Evolutionary conservation across 2,113 vertebrate species (phyloP).

Genomic region (Arvicanthis niloticus): DNA sequence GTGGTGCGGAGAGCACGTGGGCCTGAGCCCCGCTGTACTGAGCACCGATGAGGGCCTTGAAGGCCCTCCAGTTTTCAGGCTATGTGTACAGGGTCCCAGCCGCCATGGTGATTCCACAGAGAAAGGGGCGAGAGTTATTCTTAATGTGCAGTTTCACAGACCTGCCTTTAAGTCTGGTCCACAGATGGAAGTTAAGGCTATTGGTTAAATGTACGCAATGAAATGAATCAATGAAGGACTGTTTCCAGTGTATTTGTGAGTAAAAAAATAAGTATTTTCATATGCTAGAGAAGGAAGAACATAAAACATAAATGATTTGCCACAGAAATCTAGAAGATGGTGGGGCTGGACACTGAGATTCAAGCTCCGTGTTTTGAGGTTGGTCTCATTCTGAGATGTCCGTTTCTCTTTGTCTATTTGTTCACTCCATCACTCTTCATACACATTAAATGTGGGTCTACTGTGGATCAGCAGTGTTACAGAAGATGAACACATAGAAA

Average conservation of each 20-base stretch:
- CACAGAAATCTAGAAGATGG: background rate
- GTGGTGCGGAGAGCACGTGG: too few relatives aligned
- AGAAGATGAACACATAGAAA: background rate
- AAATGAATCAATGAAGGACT: background rate
- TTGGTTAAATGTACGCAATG: background rate
- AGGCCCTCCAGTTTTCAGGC: too few relatives aligned
- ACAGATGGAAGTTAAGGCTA: background rate
- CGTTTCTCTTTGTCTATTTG: background rate
- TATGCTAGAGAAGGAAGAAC: background rate
- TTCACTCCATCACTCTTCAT: background rate
- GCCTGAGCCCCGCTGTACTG: too few relatives aligned
- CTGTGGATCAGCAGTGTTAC: background rate
- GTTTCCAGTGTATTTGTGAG: background rate
- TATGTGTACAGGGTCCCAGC: too few relatives aligned
- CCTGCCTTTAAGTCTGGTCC: background rate
- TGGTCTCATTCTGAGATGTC: background rate
- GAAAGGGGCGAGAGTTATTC: too few relatives aligned
- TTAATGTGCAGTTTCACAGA: background rate
- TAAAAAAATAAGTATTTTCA: background rate
- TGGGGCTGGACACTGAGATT: background rate
- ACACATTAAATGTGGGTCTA: background rate
- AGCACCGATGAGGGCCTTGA: too few relatives aligned
- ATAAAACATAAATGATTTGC: background rate
- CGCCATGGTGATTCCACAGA: too few relatives aligned
- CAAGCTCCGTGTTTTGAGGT: background rate